Conservation (phyloP, 1,140 invertebrate genomes). For the Rhagoletis zephyria region DNA sequence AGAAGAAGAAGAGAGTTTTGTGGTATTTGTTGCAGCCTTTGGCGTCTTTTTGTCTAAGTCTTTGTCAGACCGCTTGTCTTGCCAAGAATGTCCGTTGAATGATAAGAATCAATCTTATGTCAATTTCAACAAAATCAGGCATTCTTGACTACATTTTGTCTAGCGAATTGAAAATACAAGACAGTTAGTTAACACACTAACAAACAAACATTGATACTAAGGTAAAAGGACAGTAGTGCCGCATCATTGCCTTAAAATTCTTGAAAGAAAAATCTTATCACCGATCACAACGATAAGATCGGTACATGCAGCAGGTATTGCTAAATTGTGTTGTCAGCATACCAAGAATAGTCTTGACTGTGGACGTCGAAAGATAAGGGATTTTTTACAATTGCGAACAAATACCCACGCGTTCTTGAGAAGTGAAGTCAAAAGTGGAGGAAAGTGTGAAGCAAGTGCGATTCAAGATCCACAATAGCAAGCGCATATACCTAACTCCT, state of each 20-base stretch:
- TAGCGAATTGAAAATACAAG: background rate
- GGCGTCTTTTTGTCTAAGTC: background rate
- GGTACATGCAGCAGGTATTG: too few relatives aligned
- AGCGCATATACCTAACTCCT: background rate
- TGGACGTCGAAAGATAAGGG: background rate
- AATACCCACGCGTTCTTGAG: too few relatives aligned
- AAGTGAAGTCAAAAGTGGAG: too few relatives aligned
- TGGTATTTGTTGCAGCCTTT: background rate
- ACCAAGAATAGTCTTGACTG: background rate
- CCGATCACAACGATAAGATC: conserved; percentile 14
- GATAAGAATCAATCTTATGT: too few relatives aligned
- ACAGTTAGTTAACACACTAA: background rate
- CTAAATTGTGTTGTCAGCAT: background rate
- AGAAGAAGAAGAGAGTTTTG: too few relatives aligned
- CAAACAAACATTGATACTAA: background rate
- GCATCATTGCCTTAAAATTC: background rate
- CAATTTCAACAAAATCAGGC: background rate
- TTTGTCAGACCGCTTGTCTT: background rate
- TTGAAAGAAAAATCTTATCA: background rate
- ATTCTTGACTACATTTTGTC: background rate
- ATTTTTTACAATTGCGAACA: too few relatives aligned
- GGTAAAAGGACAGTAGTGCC: background rate
- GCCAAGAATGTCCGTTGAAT: background rate
- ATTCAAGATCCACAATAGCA: background rate
- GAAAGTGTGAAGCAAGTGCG: too few relatives aligned